Percentiles rank a stretch among this genome's conserved stretches.
Evolutionary conservation across 2,888 invertebrate genomes (phyloP).

Genomic region (Cephonodes hylas): DNA sequence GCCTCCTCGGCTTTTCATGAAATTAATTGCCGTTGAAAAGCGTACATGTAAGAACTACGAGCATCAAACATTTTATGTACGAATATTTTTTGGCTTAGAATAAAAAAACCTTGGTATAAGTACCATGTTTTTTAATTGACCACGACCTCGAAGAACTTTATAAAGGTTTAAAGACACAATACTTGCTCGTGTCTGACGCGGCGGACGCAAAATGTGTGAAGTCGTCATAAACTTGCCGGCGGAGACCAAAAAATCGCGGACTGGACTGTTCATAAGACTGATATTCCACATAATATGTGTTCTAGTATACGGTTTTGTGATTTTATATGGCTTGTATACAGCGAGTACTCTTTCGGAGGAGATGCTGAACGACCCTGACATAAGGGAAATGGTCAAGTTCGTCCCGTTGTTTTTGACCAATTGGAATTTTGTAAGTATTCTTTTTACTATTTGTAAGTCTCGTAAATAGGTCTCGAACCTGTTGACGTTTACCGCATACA

Average conservation of each 20-base stretch:
- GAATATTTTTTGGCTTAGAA: too few relatives aligned
- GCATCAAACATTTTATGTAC: too few relatives aligned
- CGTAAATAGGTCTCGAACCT: too few relatives aligned
- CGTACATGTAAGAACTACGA: too few relatives aligned
- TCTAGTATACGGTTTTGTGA: slow-evolving; percentile 17
- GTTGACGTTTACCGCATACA: too few relatives aligned
- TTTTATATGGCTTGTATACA: slow-evolving; percentile 20
- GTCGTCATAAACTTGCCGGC: slow-evolving; percentile 21
- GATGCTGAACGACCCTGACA: slow-evolving; percentile 22
- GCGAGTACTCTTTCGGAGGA: slow-evolving; percentile 23
- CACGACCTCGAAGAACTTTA: not conserved
- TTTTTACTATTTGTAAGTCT: too few relatives aligned
- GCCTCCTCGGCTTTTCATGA: too few relatives aligned
- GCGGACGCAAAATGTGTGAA: slow-evolving; percentile 33
- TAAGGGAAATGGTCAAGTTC: slow-evolving; percentile 36
- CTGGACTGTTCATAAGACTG: slow-evolving; percentile 17
- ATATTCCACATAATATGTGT: slow-evolving; percentile 19
- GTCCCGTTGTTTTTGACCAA: slow-evolving; percentile 46
- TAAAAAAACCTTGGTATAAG: too few relatives aligned
- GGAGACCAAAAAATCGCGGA: not conserved
- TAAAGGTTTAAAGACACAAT: slow-evolving; percentile 1
- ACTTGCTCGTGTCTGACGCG: not conserved
- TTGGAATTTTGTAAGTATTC: slow-evolving; percentile 56
- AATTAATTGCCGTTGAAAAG: too few relatives aligned
- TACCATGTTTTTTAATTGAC: not conserved